Conservation (phyloP, 2,888 invertebrate genomes). For the Sicus ferrugineus region DNA sequence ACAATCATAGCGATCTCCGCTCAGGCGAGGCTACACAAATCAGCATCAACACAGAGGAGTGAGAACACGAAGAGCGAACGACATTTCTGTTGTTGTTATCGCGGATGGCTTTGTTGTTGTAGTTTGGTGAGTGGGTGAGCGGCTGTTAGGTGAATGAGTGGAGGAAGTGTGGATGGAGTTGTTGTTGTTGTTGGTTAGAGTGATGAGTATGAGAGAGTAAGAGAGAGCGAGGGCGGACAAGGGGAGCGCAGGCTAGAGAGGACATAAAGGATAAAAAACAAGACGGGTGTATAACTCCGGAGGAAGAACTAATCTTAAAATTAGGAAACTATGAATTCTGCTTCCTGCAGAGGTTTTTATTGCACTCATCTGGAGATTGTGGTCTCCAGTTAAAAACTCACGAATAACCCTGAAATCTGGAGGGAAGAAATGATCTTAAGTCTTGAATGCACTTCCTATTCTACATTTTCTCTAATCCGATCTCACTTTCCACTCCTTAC, state of each 20-base stretch:
- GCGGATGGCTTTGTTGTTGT: slow-evolving; percentile 15
- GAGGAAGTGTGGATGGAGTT: slow-evolving; percentile 24
- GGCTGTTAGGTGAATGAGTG: slow-evolving; percentile 20
- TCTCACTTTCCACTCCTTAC: slow-evolving; percentile 37
- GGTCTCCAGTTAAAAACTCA: neutral
- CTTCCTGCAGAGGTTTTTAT: no score
- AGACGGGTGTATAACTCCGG: neutral
- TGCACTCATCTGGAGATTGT: no score
- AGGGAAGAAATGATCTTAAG: slow-evolving; percentile 12
- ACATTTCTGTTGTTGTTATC: neutral
- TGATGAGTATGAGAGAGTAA: neutral
- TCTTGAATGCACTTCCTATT: no score
- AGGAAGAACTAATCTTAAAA: neutral
- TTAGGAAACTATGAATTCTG: neutral
- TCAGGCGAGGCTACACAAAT: no score
- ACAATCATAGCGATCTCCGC: no score
- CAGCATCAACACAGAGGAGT: neutral
- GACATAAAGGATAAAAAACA: neutral
- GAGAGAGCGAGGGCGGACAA: slow-evolving; percentile 6
- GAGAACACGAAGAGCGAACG: neutral
- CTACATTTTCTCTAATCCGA: no score
- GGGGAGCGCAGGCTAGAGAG: neutral
- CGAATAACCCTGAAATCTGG: neutral
- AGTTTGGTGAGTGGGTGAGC: slow-evolving; percentile 2
- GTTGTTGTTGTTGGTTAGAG: slow-evolving; percentile 20